Conservation (phyloP, 1,140 invertebrate genomes). For the Drosophila ananassae region DNA sequence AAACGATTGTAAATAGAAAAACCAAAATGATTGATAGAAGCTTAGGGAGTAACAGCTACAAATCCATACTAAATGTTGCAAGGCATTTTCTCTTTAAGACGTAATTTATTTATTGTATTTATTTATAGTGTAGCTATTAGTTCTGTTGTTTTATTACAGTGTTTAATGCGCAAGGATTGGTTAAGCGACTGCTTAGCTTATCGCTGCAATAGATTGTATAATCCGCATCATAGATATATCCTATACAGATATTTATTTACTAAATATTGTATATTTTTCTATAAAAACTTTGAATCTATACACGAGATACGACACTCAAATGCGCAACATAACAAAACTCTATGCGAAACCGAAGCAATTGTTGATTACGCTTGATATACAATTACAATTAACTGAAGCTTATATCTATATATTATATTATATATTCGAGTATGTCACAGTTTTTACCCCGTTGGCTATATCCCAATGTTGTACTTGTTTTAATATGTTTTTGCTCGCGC, state of each 20-base stretch:
- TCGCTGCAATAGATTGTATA: conserved; percentile 45
- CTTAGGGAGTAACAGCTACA: conserved; percentile 24
- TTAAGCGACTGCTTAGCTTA: conserved; percentile 20
- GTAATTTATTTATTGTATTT: conserved; percentile 78
- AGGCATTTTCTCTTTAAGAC: conserved; percentile 62
- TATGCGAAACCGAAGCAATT: conserved; percentile 71
- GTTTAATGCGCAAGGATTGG: conserved; percentile 43
- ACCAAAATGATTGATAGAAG: conserved; percentile 23
- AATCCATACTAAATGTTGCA: conserved; percentile 52
- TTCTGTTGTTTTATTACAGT: conserved; percentile 79
- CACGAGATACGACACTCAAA: conserved; percentile 65
- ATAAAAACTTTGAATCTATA: conserved; percentile 72
- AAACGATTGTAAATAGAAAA: conserved; percentile 66
- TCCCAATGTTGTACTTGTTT: conserved; percentile 50
- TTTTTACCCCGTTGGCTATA: conserved; percentile 22
- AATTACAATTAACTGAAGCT: conserved; percentile 50
- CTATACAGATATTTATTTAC: conserved; percentile 56
- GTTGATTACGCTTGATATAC: conserved; percentile 74
- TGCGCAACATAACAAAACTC: conserved; percentile 35
- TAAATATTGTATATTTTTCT: conserved; percentile 71
- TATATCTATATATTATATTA: conserved; percentile 19
- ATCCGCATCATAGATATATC: conserved; percentile 39
- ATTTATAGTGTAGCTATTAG: conserved; percentile 70
- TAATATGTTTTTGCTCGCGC: conserved; percentile 46
- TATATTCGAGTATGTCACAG: conserved; percentile 35